These are phyloP conservation scores for Ectemnius lituratus DNA, from an alignment of 2,888 invertebrate species.

Conservation along the genomic window DNA sequence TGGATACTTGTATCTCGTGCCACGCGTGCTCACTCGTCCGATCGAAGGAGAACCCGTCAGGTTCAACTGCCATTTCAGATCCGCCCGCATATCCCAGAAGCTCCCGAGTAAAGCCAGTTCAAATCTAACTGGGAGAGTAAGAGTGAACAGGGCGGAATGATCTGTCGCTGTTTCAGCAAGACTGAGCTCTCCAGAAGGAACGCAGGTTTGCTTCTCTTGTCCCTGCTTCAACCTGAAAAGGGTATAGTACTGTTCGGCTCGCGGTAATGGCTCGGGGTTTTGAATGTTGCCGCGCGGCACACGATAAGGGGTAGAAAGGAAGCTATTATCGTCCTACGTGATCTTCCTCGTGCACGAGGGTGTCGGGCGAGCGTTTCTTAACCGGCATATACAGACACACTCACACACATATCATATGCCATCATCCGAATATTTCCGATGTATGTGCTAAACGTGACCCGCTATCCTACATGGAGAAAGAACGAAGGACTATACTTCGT, in stretches of 20 bases:
- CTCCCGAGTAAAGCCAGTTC: no score
- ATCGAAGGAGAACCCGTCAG: background rate
- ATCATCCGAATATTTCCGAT: slow-evolving; percentile 63
- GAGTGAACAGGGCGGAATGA: slow-evolving; percentile 49
- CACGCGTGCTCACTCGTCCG: background rate
- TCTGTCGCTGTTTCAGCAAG: slow-evolving; percentile 51
- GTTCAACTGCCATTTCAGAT: no score
- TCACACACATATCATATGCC: no score
- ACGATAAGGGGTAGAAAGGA: slow-evolving; percentile 73
- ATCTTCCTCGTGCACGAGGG: slow-evolving; percentile 67
- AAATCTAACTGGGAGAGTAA: slow-evolving; percentile 21
- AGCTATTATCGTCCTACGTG: slow-evolving; percentile 75
- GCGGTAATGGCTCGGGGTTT: slow-evolving; percentile 68
- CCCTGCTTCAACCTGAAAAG: slow-evolving; percentile 61
- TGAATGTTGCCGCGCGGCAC: slow-evolving; percentile 68
- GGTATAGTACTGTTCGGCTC: slow-evolving; percentile 55
- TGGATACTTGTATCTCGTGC: slow-evolving; percentile 44
- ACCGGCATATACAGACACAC: slow-evolving; percentile 42
- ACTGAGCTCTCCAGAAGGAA: slow-evolving; percentile 52
- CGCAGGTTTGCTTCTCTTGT: slow-evolving; percentile 35
- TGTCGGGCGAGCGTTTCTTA: slow-evolving; percentile 57
- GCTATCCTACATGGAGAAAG: slow-evolving; percentile 40
- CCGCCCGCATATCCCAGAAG: no score
- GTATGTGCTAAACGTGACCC: slow-evolving; percentile 58
- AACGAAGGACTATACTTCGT: slow-evolving; percentile 43